A percentile compares a stretch with the other conserved stretches of the same genome.
phyloP scores from a whole-genome alignment of 2,113 vertebrate genomes.

The crab-eating macaque (Macaca fascicularis) region T2T-MFA8v1.1 NC_088388.1:11096001-11096500 shows the following conservation, averaged over 20 bases:
- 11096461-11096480: neutral
- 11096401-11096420: neutral
- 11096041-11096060: neutral
- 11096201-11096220: slow-evolving; percentile 31
- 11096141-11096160: neutral
- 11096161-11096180: slow-evolving; percentile 6
- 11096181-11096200: slow-evolving; percentile 45
- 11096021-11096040: neutral
- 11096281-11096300: slow-evolving; percentile 3
- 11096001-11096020: neutral
- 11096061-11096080: neutral
- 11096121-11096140: neutral
- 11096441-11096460: neutral
- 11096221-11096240: slow-evolving; percentile 29
- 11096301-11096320: neutral
- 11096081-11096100: neutral
- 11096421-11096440: neutral
- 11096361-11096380: neutral
- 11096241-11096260: neutral
- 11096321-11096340: neutral
- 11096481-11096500: neutral
- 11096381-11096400: neutral
- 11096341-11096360: neutral
- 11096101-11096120: neutral
- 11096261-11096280: neutral